A percentile compares a stretch with the other conserved stretches of the same genome.
Conservation (phyloP, 1,140 invertebrate genomes). For the Drosophila tsacasi region DNA sequence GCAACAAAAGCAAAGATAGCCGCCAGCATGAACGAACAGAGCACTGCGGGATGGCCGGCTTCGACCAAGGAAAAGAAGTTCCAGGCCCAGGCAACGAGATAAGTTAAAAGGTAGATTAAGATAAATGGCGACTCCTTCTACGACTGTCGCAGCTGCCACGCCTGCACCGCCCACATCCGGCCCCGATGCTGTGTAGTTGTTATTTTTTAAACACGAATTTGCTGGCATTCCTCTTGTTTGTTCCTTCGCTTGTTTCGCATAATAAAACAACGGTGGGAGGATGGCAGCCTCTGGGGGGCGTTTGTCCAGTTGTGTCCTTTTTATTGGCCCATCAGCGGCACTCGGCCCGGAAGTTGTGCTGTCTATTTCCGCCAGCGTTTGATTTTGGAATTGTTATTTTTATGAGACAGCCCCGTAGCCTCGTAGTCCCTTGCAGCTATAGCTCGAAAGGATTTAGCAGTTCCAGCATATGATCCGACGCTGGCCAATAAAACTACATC, state of each 20-base stretch:
- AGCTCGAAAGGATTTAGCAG: constrained; percentile 32
- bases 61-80: constrained; percentile 59
- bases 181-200: constrained; percentile 42
- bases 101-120: constrained; percentile 84
- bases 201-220: constrained; percentile 79
- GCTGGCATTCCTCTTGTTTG: constrained; percentile 69
- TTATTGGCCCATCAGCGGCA: constrained; percentile 71
- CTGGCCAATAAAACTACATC: neutral
- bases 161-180: constrained; percentile 11
- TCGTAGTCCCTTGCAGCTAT: neutral
- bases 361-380: constrained; percentile 73
- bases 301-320: constrained; percentile 79
- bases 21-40: constrained; percentile 10
- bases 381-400: constrained; percentile 74
- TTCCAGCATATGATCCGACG: constrained; percentile 11
- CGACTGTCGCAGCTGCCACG: constrained; percentile 59
- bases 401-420: constrained; percentile 39
- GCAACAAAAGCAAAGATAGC: constrained; percentile 71
- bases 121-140: constrained; percentile 76
- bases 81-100: constrained; percentile 70
- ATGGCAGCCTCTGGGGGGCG: constrained; percentile 61
- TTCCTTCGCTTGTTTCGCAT: constrained; percentile 79
- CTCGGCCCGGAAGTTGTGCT: constrained; percentile 69
- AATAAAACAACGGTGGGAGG: constrained; percentile 69
- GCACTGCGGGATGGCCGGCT: constrained; percentile 14